A percentile compares a stretch with the other conserved stretches of the same genome.
Conservation (phyloP, 1,140 invertebrate species). For the Drosophila albomicans region DNA sequence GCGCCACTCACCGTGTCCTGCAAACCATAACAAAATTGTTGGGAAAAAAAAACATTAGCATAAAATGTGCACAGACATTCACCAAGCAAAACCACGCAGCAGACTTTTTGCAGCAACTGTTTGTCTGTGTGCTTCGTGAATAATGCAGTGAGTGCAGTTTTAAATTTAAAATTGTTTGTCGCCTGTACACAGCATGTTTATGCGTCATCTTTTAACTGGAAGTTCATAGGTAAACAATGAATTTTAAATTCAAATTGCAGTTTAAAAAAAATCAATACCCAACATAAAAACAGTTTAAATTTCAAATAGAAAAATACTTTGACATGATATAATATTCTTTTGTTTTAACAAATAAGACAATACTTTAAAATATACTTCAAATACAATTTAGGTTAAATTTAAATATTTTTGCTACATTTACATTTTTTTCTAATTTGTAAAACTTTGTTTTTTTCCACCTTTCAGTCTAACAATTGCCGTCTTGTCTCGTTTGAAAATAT, state of each 20-base stretch:
- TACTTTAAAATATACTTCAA: too few species aligned
- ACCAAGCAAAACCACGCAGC: slow-evolving; percentile 30
- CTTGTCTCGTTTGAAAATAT: too few species aligned
- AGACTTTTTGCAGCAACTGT: slow-evolving; percentile 50
- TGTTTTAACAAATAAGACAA: too few species aligned
- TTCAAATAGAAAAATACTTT: too few species aligned
- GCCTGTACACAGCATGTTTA: slow-evolving; percentile 26
- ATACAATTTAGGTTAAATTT: too few species aligned
- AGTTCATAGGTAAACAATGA: not conserved
- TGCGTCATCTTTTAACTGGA: slow-evolving; percentile 9
- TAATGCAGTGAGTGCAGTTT: slow-evolving; percentile 60
- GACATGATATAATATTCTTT: too few species aligned
- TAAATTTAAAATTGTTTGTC: slow-evolving; percentile 59
- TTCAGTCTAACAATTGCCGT: too few species aligned
- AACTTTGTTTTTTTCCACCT: too few species aligned
- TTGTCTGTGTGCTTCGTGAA: slow-evolving; percentile 27
- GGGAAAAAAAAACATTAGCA: slow-evolving; percentile 59
- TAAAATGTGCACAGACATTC: slow-evolving; percentile 60
- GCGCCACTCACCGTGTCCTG: slow-evolving; percentile 29
- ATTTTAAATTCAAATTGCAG: not conserved
- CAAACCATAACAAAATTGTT: slow-evolving; percentile 60
- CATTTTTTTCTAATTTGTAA: too few species aligned
- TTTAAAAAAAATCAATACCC: not conserved
- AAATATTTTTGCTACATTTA: too few species aligned
- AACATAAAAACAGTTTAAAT: too few species aligned